Conservation (phyloP, 2,113 vertebrate species). For the Herpailurus yagouaroundi region DNA sequence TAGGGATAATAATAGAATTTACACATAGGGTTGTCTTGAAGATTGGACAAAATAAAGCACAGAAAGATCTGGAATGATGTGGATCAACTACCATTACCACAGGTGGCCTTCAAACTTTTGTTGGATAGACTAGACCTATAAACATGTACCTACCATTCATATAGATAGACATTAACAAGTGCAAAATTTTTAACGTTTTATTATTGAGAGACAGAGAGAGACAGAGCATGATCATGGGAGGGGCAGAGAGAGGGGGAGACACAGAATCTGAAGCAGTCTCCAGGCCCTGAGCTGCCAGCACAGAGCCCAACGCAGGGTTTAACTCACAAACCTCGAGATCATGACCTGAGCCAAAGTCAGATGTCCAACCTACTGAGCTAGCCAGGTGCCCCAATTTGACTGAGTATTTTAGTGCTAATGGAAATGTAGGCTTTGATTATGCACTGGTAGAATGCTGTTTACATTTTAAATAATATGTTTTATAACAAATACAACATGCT, state of each 20-base stretch:
- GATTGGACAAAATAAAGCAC: not conserved
- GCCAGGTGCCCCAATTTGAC: not conserved
- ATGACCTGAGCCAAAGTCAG: too few species aligned
- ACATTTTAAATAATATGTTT: constrained; percentile 9
- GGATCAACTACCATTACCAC: not conserved
- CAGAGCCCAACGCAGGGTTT: too few species aligned
- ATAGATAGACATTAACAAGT: not conserved
- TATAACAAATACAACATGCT: not conserved
- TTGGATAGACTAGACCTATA: not conserved
- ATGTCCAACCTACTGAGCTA: too few species aligned
- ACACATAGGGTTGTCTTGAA: not conserved
- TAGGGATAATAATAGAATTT: not conserved
- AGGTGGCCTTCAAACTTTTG: not conserved
- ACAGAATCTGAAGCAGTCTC: too few species aligned
- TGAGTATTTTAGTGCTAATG: not conserved
- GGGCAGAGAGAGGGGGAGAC: too few species aligned
- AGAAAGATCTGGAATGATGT: not conserved
- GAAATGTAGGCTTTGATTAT: not conserved
- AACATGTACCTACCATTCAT: not conserved
- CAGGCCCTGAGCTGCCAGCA: too few species aligned
- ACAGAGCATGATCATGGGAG: too few species aligned
- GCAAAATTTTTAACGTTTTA: not conserved
- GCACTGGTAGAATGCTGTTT: not conserved
- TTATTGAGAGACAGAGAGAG: too few species aligned
- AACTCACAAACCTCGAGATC: too few species aligned